Evolutionary conservation across 2,888 invertebrate species (phyloP).

Genomic region (Agrochola litura): DNA sequence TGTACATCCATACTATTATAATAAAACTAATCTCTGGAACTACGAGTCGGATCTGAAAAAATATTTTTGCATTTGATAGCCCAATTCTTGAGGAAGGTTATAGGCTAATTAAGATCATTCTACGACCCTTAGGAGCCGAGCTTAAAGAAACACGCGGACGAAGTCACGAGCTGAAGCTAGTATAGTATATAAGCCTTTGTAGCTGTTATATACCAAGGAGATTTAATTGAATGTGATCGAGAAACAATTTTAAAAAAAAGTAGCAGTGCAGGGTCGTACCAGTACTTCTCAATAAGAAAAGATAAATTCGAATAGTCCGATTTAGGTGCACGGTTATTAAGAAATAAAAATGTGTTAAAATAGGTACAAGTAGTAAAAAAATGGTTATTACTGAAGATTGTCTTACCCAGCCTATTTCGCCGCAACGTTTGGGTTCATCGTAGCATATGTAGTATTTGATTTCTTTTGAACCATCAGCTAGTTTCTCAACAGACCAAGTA

Average conservation of each 20-base stretch:
- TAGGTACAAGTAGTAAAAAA: neutral
- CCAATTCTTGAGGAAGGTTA: neutral
- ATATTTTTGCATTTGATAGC: neutral
- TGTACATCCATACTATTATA: neutral
- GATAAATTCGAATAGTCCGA: neutral
- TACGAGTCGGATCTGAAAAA: neutral
- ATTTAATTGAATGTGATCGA: no score
- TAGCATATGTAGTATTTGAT: constrained; percentile 85
- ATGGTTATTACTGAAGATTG: constrained; percentile 5
- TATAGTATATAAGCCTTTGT: neutral
- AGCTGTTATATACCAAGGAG: neutral
- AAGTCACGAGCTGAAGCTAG: no score
- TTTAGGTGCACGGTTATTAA: no score
- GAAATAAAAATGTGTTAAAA: neutral
- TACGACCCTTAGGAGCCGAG: no score
- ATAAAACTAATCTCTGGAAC: neutral
- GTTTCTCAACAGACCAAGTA: constrained; percentile 85
- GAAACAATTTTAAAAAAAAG: neutral
- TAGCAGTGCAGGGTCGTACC: neutral
- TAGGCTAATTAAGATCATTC: neutral
- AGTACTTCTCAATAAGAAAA: neutral
- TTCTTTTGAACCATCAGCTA: constrained; percentile 83
- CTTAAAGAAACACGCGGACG: no score
- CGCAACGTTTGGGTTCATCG: constrained; percentile 87
- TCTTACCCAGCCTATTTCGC: constrained; percentile 87